Evolutionary conservation across 2,888 invertebrate species (phyloP), one percentile per base, ranked within the genome.

Genomic region (Athrips mouffetella): DNA sequence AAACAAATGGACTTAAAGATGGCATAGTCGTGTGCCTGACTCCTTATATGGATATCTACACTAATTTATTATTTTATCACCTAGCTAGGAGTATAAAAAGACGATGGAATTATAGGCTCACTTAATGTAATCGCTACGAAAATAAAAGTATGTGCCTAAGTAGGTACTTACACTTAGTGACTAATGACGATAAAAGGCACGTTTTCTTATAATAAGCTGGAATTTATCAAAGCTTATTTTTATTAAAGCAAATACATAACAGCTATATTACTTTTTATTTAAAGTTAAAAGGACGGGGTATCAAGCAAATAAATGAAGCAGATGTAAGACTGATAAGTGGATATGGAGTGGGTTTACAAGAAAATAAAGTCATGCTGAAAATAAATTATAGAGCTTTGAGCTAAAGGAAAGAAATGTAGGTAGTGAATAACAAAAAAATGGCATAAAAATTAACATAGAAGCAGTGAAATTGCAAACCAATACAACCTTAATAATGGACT

Each of bases 171-270:
- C 66, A 48, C 45, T 48, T 41, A 45, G 41, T 52, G 51, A 52
- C 68, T 73, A 73, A 49, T 53, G 55, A 62, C 65, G 70, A 63
- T 64, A 62, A 73, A 79, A 79, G 79, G 79, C 79, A 79, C 79
- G 66, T 65, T 53, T 63, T 66, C 64, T 49, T 31, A 42, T 44
- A 51, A 51, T 61, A 61, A 59, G 52, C 57, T 54, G 29, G 35
- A 15, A 33, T 20, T 8, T 1, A 2, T 37, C 16, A 10, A 3
- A 35, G 35, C 35, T 10, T 18, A 35, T 35, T 18, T 35, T n/a
- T n/a, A n/a, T n/a, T n/a, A n/a, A n/a, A n/a, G n/a, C n/a, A n/a
- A n/a, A n/a, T n/a, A n/a, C n/a, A n/a, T n/a, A n/a, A n/a, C n/a
- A n/a, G n/a, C n/a, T n/a, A n/a, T n/a, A n/a, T n/a, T n/a, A n/a